phyloP scores from a whole-genome alignment of 2,797 vertebrate genomes.

The Gadopsis bispinosus region DNA sequence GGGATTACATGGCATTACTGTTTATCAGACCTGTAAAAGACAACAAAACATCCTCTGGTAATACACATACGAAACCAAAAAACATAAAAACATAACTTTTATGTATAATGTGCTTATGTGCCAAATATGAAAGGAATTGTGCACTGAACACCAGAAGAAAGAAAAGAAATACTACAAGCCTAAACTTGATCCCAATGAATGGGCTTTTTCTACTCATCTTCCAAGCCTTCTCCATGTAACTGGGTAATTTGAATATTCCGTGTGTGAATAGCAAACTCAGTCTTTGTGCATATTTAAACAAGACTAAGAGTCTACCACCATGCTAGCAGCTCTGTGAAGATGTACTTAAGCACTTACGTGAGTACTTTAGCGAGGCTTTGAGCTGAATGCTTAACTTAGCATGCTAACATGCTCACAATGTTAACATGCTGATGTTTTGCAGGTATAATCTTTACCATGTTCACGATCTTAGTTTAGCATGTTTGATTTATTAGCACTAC shows the following conservation, averaged over 20 bases:
- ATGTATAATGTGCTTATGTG: background rate
- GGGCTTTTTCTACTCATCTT: background rate
- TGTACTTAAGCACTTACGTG: background rate
- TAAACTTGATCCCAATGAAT: background rate
- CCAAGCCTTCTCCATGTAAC: background rate
- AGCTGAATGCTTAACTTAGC: background rate
- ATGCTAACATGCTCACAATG: too few species aligned
- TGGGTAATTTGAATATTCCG: background rate
- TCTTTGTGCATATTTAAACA: background rate
- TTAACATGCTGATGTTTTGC: background rate
- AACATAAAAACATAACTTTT: background rate
- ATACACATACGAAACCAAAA: background rate
- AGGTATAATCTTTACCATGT: too few species aligned
- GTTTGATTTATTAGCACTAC: background rate
- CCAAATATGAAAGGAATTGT: background rate
- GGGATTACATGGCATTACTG: background rate
- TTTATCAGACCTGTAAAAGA: background rate
- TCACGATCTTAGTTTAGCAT: background rate
- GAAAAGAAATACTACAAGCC: background rate
- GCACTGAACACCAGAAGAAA: background rate
- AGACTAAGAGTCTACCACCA: background rate
- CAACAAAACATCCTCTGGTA: background rate
- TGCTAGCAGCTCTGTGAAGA: background rate
- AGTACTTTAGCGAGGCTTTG: background rate
- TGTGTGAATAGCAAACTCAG: background rate